Evolutionary conservation across 2,113 vertebrate genomes (phyloP).

Genomic region (Ailuropoda melanoleuca): DNA sequence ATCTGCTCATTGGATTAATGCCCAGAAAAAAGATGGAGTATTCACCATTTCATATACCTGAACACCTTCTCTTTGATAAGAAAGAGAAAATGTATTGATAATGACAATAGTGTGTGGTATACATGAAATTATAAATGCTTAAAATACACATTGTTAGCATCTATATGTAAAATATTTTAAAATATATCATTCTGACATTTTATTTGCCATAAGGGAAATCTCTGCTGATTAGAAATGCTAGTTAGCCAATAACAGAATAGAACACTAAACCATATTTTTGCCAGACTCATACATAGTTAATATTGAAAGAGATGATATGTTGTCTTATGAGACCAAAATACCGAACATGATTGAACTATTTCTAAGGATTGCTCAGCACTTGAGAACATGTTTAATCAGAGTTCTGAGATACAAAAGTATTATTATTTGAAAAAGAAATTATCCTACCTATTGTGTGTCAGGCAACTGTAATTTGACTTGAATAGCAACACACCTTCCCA

Average conservation of each 20-base stretch:
- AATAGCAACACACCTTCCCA: not conserved
- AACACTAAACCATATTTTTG: not conserved
- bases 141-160: not conserved
- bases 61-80: not conserved
- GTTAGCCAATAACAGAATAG: not conserved
- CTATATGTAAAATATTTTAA: not conserved
- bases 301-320: not conserved
- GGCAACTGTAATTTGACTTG: not conserved
- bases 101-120: not conserved
- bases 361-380: constrained; percentile 62
- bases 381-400: constrained; percentile 16
- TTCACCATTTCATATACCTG: not conserved
- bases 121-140: not conserved
- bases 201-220: not conserved
- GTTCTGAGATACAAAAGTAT: not conserved
- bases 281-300: not conserved
- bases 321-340: constrained; percentile 51
- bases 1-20: constrained; percentile 60
- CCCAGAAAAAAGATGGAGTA: constrained; percentile 23
- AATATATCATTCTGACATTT: not conserved
- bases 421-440: not conserved
- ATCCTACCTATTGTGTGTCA: not conserved
- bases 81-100: not conserved
- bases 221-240: not conserved
- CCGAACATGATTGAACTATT: constrained; percentile 53